Percentiles rank a stretch among this genome's conserved stretches.
Evolutionary conservation across 2,888 invertebrate species (phyloP).

Genomic region (Mechanitis messenoides): DNA sequence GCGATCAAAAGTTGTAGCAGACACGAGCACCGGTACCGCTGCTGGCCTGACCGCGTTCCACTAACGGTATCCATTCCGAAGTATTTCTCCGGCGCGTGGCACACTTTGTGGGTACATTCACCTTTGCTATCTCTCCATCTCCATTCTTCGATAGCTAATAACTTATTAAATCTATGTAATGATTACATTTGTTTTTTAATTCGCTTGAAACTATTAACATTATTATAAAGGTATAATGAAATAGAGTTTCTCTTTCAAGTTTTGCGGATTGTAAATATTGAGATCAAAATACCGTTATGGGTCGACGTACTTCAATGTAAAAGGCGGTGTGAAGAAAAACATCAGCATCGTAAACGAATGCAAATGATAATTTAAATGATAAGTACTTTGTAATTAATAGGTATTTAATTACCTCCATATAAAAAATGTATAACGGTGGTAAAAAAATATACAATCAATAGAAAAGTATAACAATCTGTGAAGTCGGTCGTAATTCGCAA

Average conservation of each 20-base stretch:
- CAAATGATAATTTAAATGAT: too few species aligned
- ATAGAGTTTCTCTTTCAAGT: not conserved
- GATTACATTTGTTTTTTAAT: too few species aligned
- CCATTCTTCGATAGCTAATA: not conserved
- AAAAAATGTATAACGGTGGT: too few species aligned
- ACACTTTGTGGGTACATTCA: slow-evolving; percentile 75
- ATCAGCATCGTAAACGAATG: not conserved
- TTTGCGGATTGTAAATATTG: slow-evolving; percentile 36
- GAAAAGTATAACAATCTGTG: too few species aligned
- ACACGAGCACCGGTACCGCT: slow-evolving; percentile 55
- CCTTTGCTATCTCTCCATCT: slow-evolving; percentile 57
- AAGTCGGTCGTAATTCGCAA: too few species aligned
- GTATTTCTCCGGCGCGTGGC: slow-evolving; percentile 73
- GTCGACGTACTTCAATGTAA: slow-evolving; percentile 23
- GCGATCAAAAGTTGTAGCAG: slow-evolving; percentile 38
- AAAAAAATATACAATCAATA: too few species aligned
- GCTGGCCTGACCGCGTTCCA: slow-evolving; percentile 73
- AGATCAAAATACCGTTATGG: slow-evolving; percentile 62
- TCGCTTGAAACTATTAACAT: too few species aligned
- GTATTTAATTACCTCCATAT: too few species aligned
- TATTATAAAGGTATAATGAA: too few species aligned
- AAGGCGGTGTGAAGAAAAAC: slow-evolving; percentile 33
- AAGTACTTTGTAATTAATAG: too few species aligned
- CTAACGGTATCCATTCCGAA: slow-evolving; percentile 73
- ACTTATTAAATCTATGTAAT: too few species aligned